phyloP scores from a whole-genome alignment of 2,888 invertebrate genomes.

The Synanthedon vespiformis region DNA sequence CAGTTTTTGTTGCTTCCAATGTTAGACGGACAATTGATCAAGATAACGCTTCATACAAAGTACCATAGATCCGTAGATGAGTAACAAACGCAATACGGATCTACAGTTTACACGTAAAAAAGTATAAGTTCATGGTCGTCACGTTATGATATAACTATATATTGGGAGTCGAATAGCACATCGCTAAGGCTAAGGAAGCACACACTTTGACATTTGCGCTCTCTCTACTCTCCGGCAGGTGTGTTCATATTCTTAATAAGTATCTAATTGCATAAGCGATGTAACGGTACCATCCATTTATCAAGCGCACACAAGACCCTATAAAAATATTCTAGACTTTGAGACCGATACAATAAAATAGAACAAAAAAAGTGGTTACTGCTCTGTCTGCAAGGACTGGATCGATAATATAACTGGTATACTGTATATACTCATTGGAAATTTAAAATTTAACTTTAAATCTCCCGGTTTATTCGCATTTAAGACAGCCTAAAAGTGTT shows the following conservation, averaged over 20 bases:
- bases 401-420: too few relatives aligned
- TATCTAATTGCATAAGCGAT: constrained; percentile 20
- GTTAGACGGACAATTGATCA: constrained; percentile 21
- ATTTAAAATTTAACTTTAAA: too few relatives aligned
- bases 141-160: constrained; percentile 7
- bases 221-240: constrained; percentile 41
- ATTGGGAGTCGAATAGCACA: constrained; percentile 17
- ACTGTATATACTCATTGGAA: too few relatives aligned
- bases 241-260: constrained; percentile 23
- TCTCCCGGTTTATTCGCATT: too few relatives aligned
- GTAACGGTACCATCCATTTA: background rate
- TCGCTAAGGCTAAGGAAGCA: constrained; percentile 21
- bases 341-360: constrained; percentile 40
- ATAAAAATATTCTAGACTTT: constrained; percentile 38
- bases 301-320: background rate
- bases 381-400: too few relatives aligned
- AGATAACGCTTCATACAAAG: constrained; percentile 28
- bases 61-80: constrained; percentile 26
- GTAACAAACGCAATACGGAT: constrained; percentile 46
- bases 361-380: constrained; percentile 1
- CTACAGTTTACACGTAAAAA: constrained; percentile 43
- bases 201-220: constrained; percentile 50
- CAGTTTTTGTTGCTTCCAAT: constrained; percentile 6
- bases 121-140: constrained; percentile 52
- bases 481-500: too few relatives aligned